These are phyloP conservation scores for Hyles vespertilio DNA, from an alignment of 1,140 invertebrate species.

Conservation along the genomic window DNA sequence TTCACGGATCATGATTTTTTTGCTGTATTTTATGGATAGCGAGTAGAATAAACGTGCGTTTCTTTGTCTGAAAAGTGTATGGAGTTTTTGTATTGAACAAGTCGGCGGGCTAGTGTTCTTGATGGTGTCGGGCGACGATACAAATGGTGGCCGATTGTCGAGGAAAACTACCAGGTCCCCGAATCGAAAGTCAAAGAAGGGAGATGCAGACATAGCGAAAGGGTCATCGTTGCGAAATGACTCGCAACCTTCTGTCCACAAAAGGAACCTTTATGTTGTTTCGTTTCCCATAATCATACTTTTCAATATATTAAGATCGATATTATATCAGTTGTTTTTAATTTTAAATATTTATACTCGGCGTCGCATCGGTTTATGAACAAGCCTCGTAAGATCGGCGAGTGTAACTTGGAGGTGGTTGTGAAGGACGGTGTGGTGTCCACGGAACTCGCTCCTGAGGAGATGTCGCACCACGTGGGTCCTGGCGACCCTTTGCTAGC, in stretches of 20 bases:
- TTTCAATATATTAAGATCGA: slow-evolving; percentile 86
- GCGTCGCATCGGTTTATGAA: slow-evolving; percentile 83
- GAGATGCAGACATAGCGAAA: slow-evolving; percentile 74
- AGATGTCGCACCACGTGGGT: slow-evolving; percentile 79
- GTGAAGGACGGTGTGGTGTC: slow-evolving; percentile 68
- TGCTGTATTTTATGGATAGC: slow-evolving; percentile 53
- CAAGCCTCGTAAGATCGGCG: slow-evolving; percentile 77
- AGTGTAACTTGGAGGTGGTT: slow-evolving; percentile 78
- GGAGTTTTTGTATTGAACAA: slow-evolving; percentile 59
- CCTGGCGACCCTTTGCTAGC: slow-evolving; percentile 91
- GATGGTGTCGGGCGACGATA: slow-evolving; percentile 76
- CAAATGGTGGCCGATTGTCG: slow-evolving; percentile 74
- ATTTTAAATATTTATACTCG: slow-evolving; percentile 88
- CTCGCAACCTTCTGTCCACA: slow-evolving; percentile 84
- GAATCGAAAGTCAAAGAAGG: slow-evolving; percentile 71
- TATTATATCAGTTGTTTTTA: slow-evolving; percentile 90
- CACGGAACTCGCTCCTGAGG: slow-evolving; percentile 67
- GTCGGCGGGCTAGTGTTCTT: slow-evolving; percentile 60
- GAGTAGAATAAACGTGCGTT: slow-evolving; percentile 57
- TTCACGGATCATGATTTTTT: slow-evolving; percentile 45
- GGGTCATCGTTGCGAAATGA: slow-evolving; percentile 72
- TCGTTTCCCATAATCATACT: slow-evolving; percentile 90
- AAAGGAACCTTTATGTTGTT: slow-evolving; percentile 89
- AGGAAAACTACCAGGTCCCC: slow-evolving; percentile 73
- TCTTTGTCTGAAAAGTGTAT: slow-evolving; percentile 63